Evolutionary conservation across 1,140 invertebrate genomes (phyloP), one percentile per base, ranked within the genome.

Genomic region (Apis dorsata): DNA sequence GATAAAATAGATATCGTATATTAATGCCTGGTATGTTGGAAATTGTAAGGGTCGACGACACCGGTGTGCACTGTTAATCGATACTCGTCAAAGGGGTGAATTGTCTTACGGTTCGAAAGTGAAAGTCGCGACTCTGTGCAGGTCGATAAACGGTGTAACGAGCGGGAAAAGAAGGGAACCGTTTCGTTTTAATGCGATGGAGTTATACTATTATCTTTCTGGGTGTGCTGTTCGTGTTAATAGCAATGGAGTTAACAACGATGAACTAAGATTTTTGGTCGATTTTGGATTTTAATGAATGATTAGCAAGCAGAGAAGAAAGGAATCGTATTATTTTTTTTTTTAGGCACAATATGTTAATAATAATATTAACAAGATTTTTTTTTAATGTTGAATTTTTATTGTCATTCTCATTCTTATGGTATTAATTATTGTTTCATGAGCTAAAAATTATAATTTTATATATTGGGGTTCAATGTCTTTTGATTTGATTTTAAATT

Each of bases 91-190:
- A 82, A 77, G 80, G 80, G 74, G 80, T 75, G 55, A 71, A 71
- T 77, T 70, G 80, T 82, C 80, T 82, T 76, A 63, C 28, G 69
- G 69, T 80, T 81, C 80, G 80, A 82, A 70, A 82, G 80, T 77
- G 80, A 82, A 82, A 82, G 80, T 82, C 65, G 78, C 78, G 34
- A 34, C 78, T 28, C 34, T 51, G 34, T 44, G 71, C 2, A 21
- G 74, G 65, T 82, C 80, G 74, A 82, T 74, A 66, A 68, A 62
- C 80, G 74, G 28, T 21, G 21, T 77, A 77, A 77, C 24, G 78
- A 63, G n/a, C n/a, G 15, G 59, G 28, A 44, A 53, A 69, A 68
- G 68, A 76, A 53, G 53, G 70, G 15, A 55, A 66, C 44, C 60
- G 60, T 65, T 76, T 19, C 60, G 15, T 53, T 74, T 60, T 57